These are phyloP conservation scores for Nannospalax galili DNA, from an alignment of 2,113 vertebrate genomes.

Conservation along the genomic window DNA sequence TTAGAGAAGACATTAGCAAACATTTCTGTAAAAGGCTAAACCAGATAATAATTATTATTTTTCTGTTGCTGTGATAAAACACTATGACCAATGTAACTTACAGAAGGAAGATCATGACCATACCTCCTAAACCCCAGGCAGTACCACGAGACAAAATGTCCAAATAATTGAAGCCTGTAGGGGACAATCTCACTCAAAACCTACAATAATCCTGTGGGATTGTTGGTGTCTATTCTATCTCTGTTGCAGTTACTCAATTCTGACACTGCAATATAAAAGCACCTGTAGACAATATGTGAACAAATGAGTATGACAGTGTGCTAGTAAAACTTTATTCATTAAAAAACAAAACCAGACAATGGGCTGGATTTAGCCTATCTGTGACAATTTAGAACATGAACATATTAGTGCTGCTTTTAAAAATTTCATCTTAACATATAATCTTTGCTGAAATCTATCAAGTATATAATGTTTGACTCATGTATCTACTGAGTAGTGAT, in stretches of 20 bases:
- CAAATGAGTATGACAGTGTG: background rate
- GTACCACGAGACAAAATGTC: too few relatives aligned
- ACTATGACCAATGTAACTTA: too few relatives aligned
- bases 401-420: background rate
- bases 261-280: background rate
- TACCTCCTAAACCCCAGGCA: too few relatives aligned
- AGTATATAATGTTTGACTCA: background rate
- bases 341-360: background rate
- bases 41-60: too few relatives aligned
- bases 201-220: background rate
- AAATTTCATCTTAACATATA: background rate
- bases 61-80: too few relatives aligned
- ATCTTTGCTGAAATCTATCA: background rate
- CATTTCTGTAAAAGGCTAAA: background rate
- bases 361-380: background rate
- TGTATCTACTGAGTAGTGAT: background rate
- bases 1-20: background rate
- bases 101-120: too few relatives aligned
- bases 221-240: background rate
- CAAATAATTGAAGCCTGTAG: too few relatives aligned
- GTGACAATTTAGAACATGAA: background rate
- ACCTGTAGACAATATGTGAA: background rate
- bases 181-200: too few relatives aligned
- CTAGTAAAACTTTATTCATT: background rate
- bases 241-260: background rate